Percentiles rank a stretch among this genome's conserved stretches.
Conservation (phyloP, 2,888 invertebrate genomes). For the Ferrisia virgata region DNA sequence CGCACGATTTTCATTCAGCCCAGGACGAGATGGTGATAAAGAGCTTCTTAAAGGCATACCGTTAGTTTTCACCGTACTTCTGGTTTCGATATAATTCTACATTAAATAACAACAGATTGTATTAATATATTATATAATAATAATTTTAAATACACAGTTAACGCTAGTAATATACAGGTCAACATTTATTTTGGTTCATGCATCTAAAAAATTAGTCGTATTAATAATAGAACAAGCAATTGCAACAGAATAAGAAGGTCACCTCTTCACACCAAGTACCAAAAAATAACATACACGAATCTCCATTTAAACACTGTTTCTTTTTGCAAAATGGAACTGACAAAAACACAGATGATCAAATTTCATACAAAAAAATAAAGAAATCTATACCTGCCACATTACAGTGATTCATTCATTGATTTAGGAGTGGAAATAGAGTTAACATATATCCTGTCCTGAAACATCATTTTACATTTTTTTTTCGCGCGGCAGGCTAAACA, state of each 20-base stretch:
- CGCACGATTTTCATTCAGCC: neutral
- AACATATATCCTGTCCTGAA: neutral
- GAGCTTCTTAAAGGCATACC: conserved; percentile 39
- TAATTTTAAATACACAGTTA: neutral
- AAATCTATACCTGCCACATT: neutral
- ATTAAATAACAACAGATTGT: neutral
- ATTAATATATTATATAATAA: neutral
- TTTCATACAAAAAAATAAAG: neutral
- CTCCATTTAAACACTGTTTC: neutral
- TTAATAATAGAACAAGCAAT: neutral
- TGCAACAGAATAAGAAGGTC: neutral
- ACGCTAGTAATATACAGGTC: no score
- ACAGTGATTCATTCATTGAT: neutral
- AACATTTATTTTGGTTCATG: neutral
- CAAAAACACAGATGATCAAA: neutral
- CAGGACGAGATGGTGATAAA: conserved; percentile 20
- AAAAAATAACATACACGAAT: neutral
- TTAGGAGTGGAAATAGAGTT: neutral
- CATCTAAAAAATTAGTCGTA: neutral
- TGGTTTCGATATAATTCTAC: conserved; percentile 32
- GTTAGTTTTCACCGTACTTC: neutral
- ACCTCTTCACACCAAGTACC: neutral
- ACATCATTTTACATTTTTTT: conserved; percentile 25
- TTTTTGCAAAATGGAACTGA: neutral
- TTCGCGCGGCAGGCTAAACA: neutral